phyloP scores from a whole-genome alignment of 2,888 invertebrate species.

The Drosophila prostipennis region DNA sequence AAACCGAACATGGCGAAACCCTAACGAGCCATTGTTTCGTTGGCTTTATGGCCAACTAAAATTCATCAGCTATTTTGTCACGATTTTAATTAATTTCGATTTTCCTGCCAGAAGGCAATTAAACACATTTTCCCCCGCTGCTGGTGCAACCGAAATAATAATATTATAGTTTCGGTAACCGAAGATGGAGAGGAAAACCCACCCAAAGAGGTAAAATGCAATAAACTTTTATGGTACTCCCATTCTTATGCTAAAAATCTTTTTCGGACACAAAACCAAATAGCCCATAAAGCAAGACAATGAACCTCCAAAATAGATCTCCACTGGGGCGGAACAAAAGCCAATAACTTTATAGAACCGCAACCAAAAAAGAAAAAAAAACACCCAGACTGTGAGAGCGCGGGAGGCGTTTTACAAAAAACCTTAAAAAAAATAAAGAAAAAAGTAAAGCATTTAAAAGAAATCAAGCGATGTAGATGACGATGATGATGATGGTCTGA shows the following conservation, averaged over 20 bases:
- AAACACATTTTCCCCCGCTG: constrained; percentile 25
- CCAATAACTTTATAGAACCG: constrained; percentile 72
- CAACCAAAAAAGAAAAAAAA: constrained; percentile 43
- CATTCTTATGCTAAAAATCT: constrained; percentile 72
- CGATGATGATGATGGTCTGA: constrained; percentile 54
- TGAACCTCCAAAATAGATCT: constrained; percentile 42
- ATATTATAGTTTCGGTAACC: constrained; percentile 11
- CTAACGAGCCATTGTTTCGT: constrained; percentile 58
- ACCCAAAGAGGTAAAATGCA: constrained; percentile 47
- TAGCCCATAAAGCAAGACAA: constrained; percentile 71
- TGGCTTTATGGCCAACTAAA: constrained; percentile 46
- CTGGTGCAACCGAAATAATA: constrained; percentile 32
- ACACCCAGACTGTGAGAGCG: constrained; percentile 66
- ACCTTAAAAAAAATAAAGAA: neutral
- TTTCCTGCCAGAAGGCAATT: constrained; percentile 47
- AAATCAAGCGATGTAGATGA: constrained; percentile 63
- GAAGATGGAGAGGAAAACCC: constrained; percentile 52
- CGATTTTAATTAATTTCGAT: constrained; percentile 61
- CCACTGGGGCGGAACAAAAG: constrained; percentile 65
- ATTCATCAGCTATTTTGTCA: constrained; percentile 53
- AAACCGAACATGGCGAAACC: constrained; percentile 49
- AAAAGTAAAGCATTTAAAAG: constrained; percentile 69
- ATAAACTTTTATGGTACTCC: constrained; percentile 62
- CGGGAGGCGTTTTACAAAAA: constrained; percentile 69
- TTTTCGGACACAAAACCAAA: constrained; percentile 45